Conservation (phyloP, 1,140 invertebrate genomes). For the Drosophila saltans region DNA sequence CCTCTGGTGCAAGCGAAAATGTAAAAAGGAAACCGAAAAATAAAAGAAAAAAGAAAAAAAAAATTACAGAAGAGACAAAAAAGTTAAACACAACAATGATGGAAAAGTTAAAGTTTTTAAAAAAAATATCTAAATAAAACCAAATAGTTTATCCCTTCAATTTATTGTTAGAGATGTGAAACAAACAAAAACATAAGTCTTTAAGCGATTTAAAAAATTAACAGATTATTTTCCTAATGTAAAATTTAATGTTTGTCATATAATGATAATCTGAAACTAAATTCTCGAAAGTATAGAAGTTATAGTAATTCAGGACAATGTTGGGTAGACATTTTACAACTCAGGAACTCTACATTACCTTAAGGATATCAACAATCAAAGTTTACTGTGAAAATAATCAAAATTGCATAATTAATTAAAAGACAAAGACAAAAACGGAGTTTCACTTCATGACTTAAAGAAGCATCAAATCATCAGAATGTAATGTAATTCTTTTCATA, state of each 20-base stretch:
- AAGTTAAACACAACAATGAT: background rate
- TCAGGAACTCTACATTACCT: too few species aligned
- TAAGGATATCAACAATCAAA: too few species aligned
- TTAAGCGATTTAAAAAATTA: too few species aligned
- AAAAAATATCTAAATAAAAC: background rate
- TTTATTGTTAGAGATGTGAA: too few species aligned
- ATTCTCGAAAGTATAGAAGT: too few species aligned
- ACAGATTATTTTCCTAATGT: too few species aligned
- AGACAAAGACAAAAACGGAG: background rate
- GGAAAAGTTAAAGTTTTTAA: background rate
- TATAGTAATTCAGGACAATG: too few species aligned
- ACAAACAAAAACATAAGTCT: too few species aligned
- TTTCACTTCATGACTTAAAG: background rate
- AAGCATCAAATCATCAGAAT: background rate
- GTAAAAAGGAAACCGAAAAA: background rate
- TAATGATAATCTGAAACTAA: too few species aligned
- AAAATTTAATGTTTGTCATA: too few species aligned
- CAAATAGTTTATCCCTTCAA: background rate
- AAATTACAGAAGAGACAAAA: background rate
- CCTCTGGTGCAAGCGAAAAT: background rate
- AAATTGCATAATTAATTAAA: conserved; percentile 12
- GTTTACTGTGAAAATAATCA: too few species aligned
- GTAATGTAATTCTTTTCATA: background rate
- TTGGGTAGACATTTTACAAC: too few species aligned
- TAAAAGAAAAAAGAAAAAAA: background rate